Evolutionary conservation across 1,140 invertebrate species (phyloP), one percentile per base, ranked within the genome.

Genomic region (Brachionus plicatilis): DNA sequence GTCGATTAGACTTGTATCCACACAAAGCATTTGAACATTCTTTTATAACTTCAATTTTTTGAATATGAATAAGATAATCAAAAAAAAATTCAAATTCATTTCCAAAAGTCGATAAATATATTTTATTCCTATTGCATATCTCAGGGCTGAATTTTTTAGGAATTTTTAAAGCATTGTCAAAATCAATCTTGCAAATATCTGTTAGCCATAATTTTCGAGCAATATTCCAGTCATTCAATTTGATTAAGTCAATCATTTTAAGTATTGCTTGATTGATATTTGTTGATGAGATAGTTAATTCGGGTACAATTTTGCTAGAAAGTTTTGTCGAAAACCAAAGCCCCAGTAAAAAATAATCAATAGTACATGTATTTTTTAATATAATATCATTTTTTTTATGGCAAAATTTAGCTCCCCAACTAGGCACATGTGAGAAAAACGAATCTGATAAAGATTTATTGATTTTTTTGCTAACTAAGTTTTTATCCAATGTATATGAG

Each of bases 71-170:
- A 65, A 65, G 60, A 70, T 70, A 70, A 33, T 70, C 27, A 24
- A 70, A 70, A 70, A 70, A 70, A 33, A 37, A 29, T 70, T 70
- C 66, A 70, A 33, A 70, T 70, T 41, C 29, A 70, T 70, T 70
- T 33, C 66, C 66, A 33, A 37, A 70, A 70, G 29, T 27, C 14
- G 66, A 70, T 14, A 70, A 29, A 27, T 24, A 20, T 65, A 65
- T 24, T 65, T 65, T 65, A 65, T 65, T 65, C 11, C 60, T 65
- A 9, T 20, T 65, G 24, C 60, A 20, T 27, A 65, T 65, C 24
- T 65, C 60, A 20, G 24, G 17, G 12, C 29, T 33, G 29, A 29
- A 70, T 33, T 70, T 41, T 70, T 27, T 41, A n/a, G 66, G 66
- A n/a, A 37, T 65, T 65, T 65, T 27, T 65, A 33, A 27, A 33